Base-by-base conservation (phyloP, 2,888 invertebrate genomes). In the Folsomia manolachei region DNA sequence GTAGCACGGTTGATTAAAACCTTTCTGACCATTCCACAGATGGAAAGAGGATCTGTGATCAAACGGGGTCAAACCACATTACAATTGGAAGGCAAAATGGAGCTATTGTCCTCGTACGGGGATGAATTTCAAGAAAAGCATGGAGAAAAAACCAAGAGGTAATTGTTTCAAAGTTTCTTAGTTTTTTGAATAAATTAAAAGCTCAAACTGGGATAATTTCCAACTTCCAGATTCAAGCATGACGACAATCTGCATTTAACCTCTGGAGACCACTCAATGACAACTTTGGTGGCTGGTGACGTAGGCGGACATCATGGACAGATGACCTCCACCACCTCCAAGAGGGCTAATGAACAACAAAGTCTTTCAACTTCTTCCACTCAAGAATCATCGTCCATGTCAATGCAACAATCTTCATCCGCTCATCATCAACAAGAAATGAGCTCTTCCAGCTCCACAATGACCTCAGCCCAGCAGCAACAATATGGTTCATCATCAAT, bases 51-150 rank as follows among this genome's bases (percentile, higher is more conserved):
- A 21, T 81, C 75, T 51, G 56, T 56, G 21, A 79, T 82, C 70
- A 82, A 82, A 68, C 76, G 83, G 56, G 81, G 82, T 19, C 83
- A 83, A 75, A 82, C 83, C 0, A 81, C 82, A n/a, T 75, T 80
- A 4, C 74, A 75, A 25, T 62, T 75, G 1, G 80, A 79, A 65
- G 76, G 74, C 7, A 79, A 76, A 60, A 85, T 87, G 84, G 87
- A 83, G 63, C 73, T 83, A 1, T 82, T 87, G 73, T 88, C 88
- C 80, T 89, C 89, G 63, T 90, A 90, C 83, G 86, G 86, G 80
- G 86, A 87, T 81, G 89, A 90, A 82, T 90, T 87, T 84, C 88
- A 89, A 82, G 88, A 88, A 83, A 89, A 89, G 81, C 88, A 87
- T 80, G 87, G 88, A 75, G 88, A 87, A 80, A 86, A 88, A 78